A percentile compares a stretch with the other conserved stretches of the same genome.
These are phyloP conservation scores for Lepidocolaptes lacrymiger DNA, from an alignment of 2,797 vertebrate genomes.

Conservation along the genomic window DNA sequence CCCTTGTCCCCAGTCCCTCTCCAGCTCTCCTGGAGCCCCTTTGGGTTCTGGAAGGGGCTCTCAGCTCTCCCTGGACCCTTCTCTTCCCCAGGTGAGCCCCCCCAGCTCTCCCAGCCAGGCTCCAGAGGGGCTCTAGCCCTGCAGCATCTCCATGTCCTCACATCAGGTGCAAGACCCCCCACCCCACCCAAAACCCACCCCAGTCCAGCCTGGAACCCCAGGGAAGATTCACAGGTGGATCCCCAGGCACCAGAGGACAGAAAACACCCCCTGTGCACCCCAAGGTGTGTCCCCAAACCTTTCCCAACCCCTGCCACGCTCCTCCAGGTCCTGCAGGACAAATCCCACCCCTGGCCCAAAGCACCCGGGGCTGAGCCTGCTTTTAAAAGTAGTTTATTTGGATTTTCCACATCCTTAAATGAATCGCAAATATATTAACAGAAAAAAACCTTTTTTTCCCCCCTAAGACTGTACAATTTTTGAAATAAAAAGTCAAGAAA, in stretches of 20 bases:
- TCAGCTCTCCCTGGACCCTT: background rate
- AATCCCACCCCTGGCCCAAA: background rate
- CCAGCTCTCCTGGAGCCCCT: background rate
- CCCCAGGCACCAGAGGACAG: fast-evolving
- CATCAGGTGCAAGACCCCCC: fast-evolving
- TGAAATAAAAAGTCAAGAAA: conserved; percentile 75
- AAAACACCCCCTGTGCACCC: fast-evolving
- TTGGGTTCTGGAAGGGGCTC: fast-evolving
- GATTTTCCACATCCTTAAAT: conserved; percentile 85
- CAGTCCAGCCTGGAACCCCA: fast-evolving
- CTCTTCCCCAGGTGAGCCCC: fast-evolving
- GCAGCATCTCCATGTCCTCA: background rate
- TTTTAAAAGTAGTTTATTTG: conserved; percentile 87
- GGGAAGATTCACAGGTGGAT: fast-evolving
- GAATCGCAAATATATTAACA: conserved; percentile 85
- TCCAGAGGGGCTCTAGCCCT: background rate
- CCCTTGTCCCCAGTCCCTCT: background rate
- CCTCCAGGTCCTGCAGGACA: background rate
- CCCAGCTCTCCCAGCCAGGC: background rate
- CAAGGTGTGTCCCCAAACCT: fast-evolving
- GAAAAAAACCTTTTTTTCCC: conserved; percentile 66
- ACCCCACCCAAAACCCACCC: background rate
- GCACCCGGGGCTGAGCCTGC: conserved; percentile 56
- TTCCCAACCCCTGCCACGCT: background rate
- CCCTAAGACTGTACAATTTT: conserved; percentile 79